Conservation (phyloP, 1,140 invertebrate genomes). For the Scaptomyza hsui region DNA sequence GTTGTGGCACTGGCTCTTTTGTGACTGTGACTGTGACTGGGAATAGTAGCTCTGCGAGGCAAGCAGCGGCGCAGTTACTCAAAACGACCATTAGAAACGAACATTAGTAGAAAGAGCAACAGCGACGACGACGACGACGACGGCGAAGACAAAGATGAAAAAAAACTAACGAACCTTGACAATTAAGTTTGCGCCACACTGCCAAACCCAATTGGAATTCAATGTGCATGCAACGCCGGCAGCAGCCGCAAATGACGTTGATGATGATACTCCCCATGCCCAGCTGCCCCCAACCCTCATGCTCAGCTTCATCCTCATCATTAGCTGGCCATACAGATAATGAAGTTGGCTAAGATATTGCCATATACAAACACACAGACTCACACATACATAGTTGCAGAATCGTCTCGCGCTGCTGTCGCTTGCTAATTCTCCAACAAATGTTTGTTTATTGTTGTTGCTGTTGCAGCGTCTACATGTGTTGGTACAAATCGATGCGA, state of each 20-base stretch:
- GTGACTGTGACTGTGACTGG: constrained; percentile 20
- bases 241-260: constrained; percentile 54
- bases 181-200: constrained; percentile 80
- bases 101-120: constrained; percentile 67
- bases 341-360: constrained; percentile 59
- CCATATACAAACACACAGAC: constrained; percentile 14
- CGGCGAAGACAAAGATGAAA: constrained; percentile 26
- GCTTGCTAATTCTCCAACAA: constrained; percentile 74
- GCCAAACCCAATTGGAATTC: constrained; percentile 80
- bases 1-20: constrained; percentile 24
- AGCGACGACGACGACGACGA: constrained; percentile 12
- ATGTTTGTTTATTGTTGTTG: constrained; percentile 62
- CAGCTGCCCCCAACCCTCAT: constrained; percentile 19
- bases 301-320: constrained; percentile 9
- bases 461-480: constrained; percentile 59
- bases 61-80: constrained; percentile 65
- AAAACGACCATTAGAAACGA: constrained; percentile 78
- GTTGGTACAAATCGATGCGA: constrained; percentile 70
- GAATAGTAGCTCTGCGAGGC: constrained; percentile 18
- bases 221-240: constrained; percentile 75
- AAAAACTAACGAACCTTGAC: constrained; percentile 80
- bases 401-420: constrained; percentile 45
- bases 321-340: constrained; percentile 47
- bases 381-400: constrained; percentile 15
- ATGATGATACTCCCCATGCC: constrained; percentile 63